A percentile compares a stretch with the other conserved stretches of the same genome.
These are phyloP conservation scores for Podotricha telesiphe DNA, from an alignment of 2,888 invertebrate genomes.

Conservation along the genomic window DNA sequence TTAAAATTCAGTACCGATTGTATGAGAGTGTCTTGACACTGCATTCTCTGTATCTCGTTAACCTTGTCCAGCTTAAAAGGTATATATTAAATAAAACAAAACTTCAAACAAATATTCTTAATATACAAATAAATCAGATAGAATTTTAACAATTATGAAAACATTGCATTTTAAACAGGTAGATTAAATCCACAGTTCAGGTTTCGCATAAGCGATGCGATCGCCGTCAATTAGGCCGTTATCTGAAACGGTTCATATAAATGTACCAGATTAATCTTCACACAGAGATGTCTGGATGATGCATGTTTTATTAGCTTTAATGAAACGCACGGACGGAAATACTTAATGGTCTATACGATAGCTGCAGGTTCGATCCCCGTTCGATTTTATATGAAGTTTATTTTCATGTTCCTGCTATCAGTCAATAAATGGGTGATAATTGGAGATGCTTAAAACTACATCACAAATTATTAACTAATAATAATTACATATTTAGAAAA, in stretches of 20 bases:
- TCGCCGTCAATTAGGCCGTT: slow-evolving; percentile 22
- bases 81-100: not conserved
- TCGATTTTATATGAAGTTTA: too few species aligned
- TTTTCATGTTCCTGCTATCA: too few species aligned
- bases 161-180: slow-evolving; percentile 1
- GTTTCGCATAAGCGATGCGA: slow-evolving; percentile 22
- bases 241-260: slow-evolving; percentile 20
- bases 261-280: slow-evolving; percentile 20
- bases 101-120: not conserved
- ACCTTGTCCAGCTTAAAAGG: too few species aligned
- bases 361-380: too few species aligned
- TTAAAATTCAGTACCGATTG: too few species aligned
- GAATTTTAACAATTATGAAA: slow-evolving; percentile 11
- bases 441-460: too few species aligned
- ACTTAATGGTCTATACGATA: not conserved
- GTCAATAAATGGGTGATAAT: too few species aligned
- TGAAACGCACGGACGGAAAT: too few species aligned
- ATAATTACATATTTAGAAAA: too few species aligned
- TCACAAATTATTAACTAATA: too few species aligned
- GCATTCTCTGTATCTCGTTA: too few species aligned
- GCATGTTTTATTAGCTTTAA: not conserved
- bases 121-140: not conserved
- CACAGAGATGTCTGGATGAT: slow-evolving; percentile 16
- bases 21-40: too few species aligned
- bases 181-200: slow-evolving; percentile 12